phyloP scores from a whole-genome alignment of 2,888 invertebrate species.

The Idaea straminata region DNA sequence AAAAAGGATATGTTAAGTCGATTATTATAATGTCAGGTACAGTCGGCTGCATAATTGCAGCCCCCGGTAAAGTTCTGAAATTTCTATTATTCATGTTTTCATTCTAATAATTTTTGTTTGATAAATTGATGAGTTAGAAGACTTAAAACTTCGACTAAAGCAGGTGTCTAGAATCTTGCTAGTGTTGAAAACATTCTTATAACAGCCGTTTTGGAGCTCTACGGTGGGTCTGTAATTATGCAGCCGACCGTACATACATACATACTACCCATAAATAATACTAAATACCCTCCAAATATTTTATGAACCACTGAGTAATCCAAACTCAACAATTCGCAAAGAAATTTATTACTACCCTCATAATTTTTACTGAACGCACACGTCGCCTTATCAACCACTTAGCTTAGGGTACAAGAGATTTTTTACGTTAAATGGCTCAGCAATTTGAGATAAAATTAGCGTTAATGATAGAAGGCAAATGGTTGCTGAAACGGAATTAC shows the following conservation, averaged over 20 bases:
- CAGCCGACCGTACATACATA: not conserved
- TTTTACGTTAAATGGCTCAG: conserved; percentile 1
- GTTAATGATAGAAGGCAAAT: not conserved
- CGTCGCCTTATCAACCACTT: conserved; percentile 9
- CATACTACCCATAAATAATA: not conserved
- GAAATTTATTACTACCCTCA: conserved; percentile 31
- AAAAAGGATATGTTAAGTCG: too few species aligned
- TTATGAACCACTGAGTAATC: conserved; percentile 25
- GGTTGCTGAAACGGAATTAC: not conserved
- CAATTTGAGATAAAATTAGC: not conserved
- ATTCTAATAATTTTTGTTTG: too few species aligned
- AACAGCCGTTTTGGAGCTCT: too few species aligned
- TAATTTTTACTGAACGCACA: conserved; percentile 27
- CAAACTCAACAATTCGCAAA: conserved; percentile 30
- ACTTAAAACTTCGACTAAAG: too few species aligned
- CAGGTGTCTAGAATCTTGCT: too few species aligned
- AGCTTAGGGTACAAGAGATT: conserved; percentile 1
- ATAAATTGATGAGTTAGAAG: too few species aligned
- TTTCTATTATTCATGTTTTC: too few species aligned
- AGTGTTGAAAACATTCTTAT: too few species aligned
- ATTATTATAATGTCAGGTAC: too few species aligned
- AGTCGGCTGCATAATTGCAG: too few species aligned
- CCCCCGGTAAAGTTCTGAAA: too few species aligned
- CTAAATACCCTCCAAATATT: conserved; percentile 1
- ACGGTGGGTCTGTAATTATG: too few species aligned